Percentiles rank a stretch among this genome's conserved stretches.
phyloP scores from a whole-genome alignment of 1,140 invertebrate species.

The Neodiprion virginianus region DNA sequence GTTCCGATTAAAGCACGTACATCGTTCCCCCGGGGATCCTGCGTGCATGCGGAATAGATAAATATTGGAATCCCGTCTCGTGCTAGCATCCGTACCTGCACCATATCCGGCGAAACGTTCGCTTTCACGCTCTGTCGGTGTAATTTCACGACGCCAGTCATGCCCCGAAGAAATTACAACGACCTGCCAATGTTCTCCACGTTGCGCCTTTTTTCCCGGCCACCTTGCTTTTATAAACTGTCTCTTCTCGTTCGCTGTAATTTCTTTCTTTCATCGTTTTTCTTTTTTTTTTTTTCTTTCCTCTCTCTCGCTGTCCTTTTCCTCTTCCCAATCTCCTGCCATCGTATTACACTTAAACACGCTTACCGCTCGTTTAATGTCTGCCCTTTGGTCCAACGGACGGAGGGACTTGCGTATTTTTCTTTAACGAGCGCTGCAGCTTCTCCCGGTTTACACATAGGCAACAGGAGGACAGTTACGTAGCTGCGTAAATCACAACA shows the following conservation, averaged over 20 bases:
- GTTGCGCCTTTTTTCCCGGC: not conserved
- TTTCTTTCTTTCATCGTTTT: not conserved
- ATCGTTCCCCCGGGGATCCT: constrained; percentile 48
- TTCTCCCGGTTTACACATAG: no score
- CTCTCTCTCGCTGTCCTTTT: not conserved
- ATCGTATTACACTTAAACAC: not conserved
- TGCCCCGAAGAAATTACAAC: not conserved
- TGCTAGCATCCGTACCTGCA: not conserved
- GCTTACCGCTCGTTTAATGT: not conserved
- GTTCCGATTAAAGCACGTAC: constrained; percentile 49
- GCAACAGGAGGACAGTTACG: no score
- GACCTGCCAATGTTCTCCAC: not conserved
- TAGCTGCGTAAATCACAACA: no score
- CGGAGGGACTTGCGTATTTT: no score
- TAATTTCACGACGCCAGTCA: constrained; percentile 4
- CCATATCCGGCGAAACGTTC: not conserved
- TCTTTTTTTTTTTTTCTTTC: not conserved
- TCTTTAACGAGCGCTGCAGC: no score
- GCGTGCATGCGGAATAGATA: constrained; percentile 51
- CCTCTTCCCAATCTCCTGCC: no score
- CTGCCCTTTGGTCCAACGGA: no score
- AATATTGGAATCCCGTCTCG: constrained; percentile 46
- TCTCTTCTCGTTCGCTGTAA: not conserved
- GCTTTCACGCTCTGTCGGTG: not conserved
- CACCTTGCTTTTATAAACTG: not conserved